Evolutionary conservation across 2,888 invertebrate genomes (phyloP).

Genomic region (Plebejus anna): DNA sequence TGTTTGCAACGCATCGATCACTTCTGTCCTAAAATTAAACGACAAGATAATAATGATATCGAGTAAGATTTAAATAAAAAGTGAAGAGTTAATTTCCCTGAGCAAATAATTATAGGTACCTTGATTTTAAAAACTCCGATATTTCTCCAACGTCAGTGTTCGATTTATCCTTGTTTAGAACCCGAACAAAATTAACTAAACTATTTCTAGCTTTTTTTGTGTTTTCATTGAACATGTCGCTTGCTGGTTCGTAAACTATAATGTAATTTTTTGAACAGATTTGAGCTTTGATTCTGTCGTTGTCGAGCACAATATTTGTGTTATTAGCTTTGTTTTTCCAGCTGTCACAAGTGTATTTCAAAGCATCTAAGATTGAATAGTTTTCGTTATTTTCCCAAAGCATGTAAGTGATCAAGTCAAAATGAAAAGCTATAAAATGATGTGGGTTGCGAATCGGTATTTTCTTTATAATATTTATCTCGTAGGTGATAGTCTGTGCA

Average conservation of each 20-base stretch:
- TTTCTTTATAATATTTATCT: slow-evolving; percentile 50
- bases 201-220: slow-evolving; percentile 47
- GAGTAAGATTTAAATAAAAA: neutral
- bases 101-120: slow-evolving; percentile 5
- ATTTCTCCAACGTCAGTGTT: neutral
- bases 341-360: slow-evolving; percentile 51
- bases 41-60: neutral
- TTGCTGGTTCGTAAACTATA: slow-evolving; percentile 49
- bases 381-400: slow-evolving; percentile 50
- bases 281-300: slow-evolving; percentile 50
- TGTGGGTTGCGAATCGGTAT: slow-evolving; percentile 57
- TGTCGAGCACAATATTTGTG: slow-evolving; percentile 53
- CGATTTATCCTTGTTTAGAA: slow-evolving; percentile 18
- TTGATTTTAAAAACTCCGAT: slow-evolving; percentile 10
- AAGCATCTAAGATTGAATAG: slow-evolving; percentile 50
- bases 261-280: slow-evolving; percentile 59
- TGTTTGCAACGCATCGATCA: slow-evolving; percentile 48
- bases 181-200: slow-evolving; percentile 47
- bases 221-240: slow-evolving; percentile 45
- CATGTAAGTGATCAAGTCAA: slow-evolving; percentile 60
- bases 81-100: neutral
- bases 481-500: slow-evolving; percentile 44
- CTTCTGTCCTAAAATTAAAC: slow-evolving; percentile 49
- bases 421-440: slow-evolving; percentile 58
- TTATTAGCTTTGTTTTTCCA: slow-evolving; percentile 49